Conservation (phyloP, 2,888 invertebrate species). For the Stenoptilia bipunctidactyla region DNA sequence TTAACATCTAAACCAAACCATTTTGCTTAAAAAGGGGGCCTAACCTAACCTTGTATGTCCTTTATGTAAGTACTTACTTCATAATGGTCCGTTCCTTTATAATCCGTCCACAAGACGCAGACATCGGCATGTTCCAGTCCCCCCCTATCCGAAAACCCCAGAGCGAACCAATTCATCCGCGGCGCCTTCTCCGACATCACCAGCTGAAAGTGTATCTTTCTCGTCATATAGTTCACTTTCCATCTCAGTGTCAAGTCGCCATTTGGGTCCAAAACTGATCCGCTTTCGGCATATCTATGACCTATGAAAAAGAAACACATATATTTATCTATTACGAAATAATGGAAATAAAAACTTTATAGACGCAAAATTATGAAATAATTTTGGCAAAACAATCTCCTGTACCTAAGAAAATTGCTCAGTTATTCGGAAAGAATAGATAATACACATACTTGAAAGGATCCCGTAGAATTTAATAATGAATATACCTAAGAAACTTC, state of each 20-base stretch:
- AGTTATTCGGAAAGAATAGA: too few species aligned
- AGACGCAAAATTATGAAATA: too few species aligned
- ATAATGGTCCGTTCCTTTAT: constrained; percentile 69
- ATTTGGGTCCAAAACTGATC: constrained; percentile 50
- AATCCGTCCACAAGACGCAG: constrained; percentile 84
- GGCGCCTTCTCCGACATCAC: constrained; percentile 55
- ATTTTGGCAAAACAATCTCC: too few species aligned
- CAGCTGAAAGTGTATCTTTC: constrained; percentile 59
- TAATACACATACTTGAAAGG: too few species aligned
- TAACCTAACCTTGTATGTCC: too few species aligned
- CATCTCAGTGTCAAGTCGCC: constrained; percentile 50
- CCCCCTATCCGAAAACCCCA: constrained; percentile 90
- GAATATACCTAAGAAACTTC: too few species aligned
- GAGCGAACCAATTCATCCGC: constrained; percentile 79
- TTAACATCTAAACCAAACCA: too few species aligned
- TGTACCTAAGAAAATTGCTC: too few species aligned
- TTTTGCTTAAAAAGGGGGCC: too few species aligned
- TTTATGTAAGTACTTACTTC: constrained; percentile 37
- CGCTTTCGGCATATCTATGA: constrained; percentile 38
- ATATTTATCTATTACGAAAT: too few species aligned
- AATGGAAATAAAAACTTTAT: too few species aligned
- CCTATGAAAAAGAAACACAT: constrained; percentile 19
- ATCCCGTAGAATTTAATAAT: too few species aligned
- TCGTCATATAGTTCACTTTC: constrained; percentile 40
- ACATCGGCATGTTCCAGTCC: constrained; percentile 81